Percentiles rank a stretch among this genome's conserved stretches.
Conservation (phyloP, 2,797 vertebrate species). For the Poeciliopsis turneri region DNA sequence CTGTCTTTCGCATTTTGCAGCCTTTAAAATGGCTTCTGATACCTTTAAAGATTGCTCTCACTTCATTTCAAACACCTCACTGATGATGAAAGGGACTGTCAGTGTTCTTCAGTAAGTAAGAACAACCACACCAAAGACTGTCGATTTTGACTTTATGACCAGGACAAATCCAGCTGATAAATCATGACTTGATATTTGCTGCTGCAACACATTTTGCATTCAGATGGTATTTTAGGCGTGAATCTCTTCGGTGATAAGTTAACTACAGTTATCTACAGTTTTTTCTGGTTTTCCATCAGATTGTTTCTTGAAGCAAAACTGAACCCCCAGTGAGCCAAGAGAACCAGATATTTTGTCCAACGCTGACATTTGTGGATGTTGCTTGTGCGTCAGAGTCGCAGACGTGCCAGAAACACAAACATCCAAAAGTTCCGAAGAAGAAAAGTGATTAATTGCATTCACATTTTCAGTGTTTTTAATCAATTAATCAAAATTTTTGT, state of each 20-base stretch:
- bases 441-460: neutral
- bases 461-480: neutral
- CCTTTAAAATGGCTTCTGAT: neutral
- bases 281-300: neutral
- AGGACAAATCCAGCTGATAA: neutral
- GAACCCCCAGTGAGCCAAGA: too few species aligned
- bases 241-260: too few species aligned
- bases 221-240: too few species aligned
- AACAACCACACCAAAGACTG: neutral
- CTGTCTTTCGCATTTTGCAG: neutral
- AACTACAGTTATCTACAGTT: neutral
- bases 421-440: neutral
- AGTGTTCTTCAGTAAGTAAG: neutral
- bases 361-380: too few species aligned
- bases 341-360: too few species aligned
- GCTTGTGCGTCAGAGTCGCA: neutral
- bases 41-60: neutral
- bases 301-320: neutral
- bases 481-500: neutral
- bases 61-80: neutral
- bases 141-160: neutral
- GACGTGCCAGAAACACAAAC: neutral
- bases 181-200: neutral
- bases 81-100: neutral
- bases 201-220: too few species aligned